Conservation (phyloP, 2,797 vertebrate species). For the Pyrrhura leucotis region DNA sequence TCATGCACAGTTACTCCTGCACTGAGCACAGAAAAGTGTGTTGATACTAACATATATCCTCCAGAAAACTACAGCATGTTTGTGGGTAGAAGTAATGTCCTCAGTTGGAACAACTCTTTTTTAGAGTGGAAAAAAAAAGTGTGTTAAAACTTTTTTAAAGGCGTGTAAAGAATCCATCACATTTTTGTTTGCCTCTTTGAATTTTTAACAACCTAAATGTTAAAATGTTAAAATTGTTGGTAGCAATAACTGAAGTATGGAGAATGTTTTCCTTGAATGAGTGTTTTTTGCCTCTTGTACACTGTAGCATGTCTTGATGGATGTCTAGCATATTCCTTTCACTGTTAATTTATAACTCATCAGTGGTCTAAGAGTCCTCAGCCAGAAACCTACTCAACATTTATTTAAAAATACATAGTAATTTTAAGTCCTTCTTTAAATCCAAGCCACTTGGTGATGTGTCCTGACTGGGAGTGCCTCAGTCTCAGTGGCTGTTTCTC, state of each 20-base stretch:
- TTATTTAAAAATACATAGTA: background rate
- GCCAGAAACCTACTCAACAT: background rate
- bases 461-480: background rate
- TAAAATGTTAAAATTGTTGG: background rate
- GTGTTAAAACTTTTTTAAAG: background rate
- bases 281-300: background rate
- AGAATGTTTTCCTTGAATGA: background rate
- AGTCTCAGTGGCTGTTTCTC: background rate
- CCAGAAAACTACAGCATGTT: background rate
- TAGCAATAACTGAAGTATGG: background rate
- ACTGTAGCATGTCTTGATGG: background rate
- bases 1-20: background rate
- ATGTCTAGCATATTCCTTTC: background rate
- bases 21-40: background rate
- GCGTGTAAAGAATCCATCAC: background rate
- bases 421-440: background rate
- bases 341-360: background rate
- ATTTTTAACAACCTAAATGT: background rate
- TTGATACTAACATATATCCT: background rate
- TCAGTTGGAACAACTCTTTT: background rate
- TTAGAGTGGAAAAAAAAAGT: background rate
- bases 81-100: background rate
- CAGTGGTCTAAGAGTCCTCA: background rate
- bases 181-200: background rate
- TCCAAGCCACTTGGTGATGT: background rate